Evolutionary conservation across 2,113 vertebrate genomes (phyloP), one percentile per base, ranked within the genome.

Genomic region (Sylvia atricapilla): DNA sequence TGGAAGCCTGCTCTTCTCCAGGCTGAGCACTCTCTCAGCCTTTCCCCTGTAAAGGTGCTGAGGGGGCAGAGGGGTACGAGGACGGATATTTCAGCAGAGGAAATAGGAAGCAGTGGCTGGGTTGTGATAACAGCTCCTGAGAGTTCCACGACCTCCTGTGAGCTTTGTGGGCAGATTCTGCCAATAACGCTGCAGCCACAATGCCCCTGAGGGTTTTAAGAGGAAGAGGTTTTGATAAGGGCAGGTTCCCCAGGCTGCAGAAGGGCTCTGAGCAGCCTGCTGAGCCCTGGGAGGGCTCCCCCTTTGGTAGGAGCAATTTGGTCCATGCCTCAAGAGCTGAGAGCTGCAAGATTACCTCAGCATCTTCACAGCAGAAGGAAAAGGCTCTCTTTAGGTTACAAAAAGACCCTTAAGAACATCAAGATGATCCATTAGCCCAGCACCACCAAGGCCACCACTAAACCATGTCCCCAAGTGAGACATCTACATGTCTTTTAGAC

Each of bases 171-270:
- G 74, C 52, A 50, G 46, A 19, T 64, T 16, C 13, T 74, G 56
- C 35, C 0, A 7, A 53, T 9, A 21, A 21, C n/a, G 12, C 7
- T 0, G 53, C 39, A 33, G 67, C 23, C 31, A 18, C 49, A 13
- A 17, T 5, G 10, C 12, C 31, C 24, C 47, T 23, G 18, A 49
- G 35, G 15, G 35, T 43, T 68, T 75, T 11, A 20, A 49, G 30
- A 52, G 52, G 50, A 76, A 66, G 22, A 27, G 7, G 41, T 27
- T 84, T 41, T 37, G n/a, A 4, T 25, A 23, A 67, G 10, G 8
- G 14, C 9, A 18, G 10, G 2, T 1, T 83, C 1, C 23, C 16
- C 2, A 3, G 27, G 46, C 28, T 83, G 39, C 35, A 4, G 58
- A 52, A 53, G 21, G 18, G 7, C 18, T 83, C 43, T 19, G 30